These are phyloP conservation scores for Phlogophora meticulosa DNA, from an alignment of 2,888 invertebrate species.

Conservation along the genomic window DNA sequence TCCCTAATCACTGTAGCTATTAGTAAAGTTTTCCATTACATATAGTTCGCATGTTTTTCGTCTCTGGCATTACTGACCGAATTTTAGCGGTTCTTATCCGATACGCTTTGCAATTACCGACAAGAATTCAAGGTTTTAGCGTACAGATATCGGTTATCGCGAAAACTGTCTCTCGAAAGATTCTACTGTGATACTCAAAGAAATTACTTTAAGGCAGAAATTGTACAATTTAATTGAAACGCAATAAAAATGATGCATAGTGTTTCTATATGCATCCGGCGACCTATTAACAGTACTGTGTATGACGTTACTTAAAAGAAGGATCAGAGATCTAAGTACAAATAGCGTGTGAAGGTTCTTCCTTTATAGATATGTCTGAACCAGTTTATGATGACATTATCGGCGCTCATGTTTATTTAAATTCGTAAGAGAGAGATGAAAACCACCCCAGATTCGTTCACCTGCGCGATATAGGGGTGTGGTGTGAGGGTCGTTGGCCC, in stretches of 20 bases:
- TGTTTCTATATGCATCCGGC: slow-evolving; percentile 3
- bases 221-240: slow-evolving; percentile 13
- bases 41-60: slow-evolving; percentile 42
- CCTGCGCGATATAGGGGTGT: slow-evolving; percentile 72
- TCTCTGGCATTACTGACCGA: slow-evolving; percentile 45
- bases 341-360: slow-evolving; percentile 52
- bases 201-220: slow-evolving; percentile 2
- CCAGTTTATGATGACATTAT: slow-evolving; percentile 36
- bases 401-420: slow-evolving; percentile 55
- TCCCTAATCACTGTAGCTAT: slow-evolving; percentile 65
- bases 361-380: slow-evolving; percentile 50
- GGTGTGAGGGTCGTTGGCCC: slow-evolving; percentile 75
- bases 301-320: slow-evolving; percentile 37
- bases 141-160: slow-evolving; percentile 37
- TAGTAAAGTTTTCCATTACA: slow-evolving; percentile 63
- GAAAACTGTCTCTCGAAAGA: slow-evolving; percentile 24
- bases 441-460: slow-evolving; percentile 69
- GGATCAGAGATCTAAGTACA: slow-evolving; percentile 35
- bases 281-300: slow-evolving; percentile 28
- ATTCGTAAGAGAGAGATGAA: slow-evolving; percentile 55
- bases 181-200: slow-evolving; percentile 5
- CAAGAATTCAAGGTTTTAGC: slow-evolving; percentile 42
- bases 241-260: slow-evolving; percentile 13
- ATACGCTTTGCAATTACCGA: slow-evolving; percentile 39
- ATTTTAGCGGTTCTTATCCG: slow-evolving; percentile 46